A percentile compares a stretch with the other conserved stretches of the same genome.
Evolutionary conservation across 2,888 invertebrate species (phyloP).

Genomic region (Tenthredo amoena): DNA sequence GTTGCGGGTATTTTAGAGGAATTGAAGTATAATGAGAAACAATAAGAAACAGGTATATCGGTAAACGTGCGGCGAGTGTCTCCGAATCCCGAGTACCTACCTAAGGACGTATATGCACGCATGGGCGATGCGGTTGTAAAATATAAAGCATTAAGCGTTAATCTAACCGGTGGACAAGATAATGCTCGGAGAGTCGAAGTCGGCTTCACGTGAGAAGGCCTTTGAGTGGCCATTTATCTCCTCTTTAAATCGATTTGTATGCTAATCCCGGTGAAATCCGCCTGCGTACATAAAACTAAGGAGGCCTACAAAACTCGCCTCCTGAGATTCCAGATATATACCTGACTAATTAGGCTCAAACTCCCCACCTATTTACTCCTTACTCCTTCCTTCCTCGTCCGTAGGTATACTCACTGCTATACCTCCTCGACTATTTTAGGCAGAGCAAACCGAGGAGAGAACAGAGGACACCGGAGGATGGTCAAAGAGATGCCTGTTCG

Average conservation of each 20-base stretch:
- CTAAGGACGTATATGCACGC: neutral
- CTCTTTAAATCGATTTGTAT: slow-evolving; percentile 78
- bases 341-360: slow-evolving; percentile 76
- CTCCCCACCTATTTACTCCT: slow-evolving; percentile 30
- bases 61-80: neutral
- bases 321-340: slow-evolving; percentile 77
- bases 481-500: slow-evolving; percentile 4
- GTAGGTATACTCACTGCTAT: neutral
- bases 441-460: neutral
- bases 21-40: neutral
- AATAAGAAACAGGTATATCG: neutral
- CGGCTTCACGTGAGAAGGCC: slow-evolving; percentile 75
- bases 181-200: slow-evolving; percentile 70
- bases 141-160: slow-evolving; percentile 77
- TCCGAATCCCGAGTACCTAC: slow-evolving; percentile 9
- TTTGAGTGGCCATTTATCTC: slow-evolving; percentile 77
- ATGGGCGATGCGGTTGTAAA: slow-evolving; percentile 66
- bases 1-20: neutral
- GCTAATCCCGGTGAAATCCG: slow-evolving; percentile 77
- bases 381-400: slow-evolving; percentile 58
- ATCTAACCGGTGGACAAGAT: slow-evolving; percentile 77
- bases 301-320: slow-evolving; percentile 75
- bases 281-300: slow-evolving; percentile 75
- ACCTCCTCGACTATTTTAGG: neutral
- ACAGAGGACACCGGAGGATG: neutral